Evolutionary conservation across 2,797 vertebrate genomes (phyloP).

Genomic region (Odontamblyopus rebecca): DNA sequence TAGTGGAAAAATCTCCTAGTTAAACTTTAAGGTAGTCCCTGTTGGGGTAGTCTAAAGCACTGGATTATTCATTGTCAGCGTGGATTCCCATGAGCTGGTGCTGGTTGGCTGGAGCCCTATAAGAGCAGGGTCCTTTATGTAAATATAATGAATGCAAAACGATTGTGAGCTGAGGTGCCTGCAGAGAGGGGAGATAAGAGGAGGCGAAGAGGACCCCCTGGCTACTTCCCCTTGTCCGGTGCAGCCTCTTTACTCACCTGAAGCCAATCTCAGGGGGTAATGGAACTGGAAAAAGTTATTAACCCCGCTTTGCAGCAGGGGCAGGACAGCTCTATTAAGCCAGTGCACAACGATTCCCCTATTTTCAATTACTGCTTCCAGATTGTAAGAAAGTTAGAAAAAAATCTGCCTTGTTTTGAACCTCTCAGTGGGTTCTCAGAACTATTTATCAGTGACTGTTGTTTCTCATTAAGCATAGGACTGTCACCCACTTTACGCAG

Average conservation of each 20-base stretch:
- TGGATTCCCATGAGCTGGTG: conserved; percentile 17
- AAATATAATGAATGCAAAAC: conserved; percentile 51
- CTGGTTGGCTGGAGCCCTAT: conserved; percentile 26
- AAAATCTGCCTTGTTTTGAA: conserved; percentile 27
- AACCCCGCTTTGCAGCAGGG: conserved; percentile 66
- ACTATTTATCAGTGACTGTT: conserved; percentile 60
- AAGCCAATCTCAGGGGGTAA: conserved; percentile 78
- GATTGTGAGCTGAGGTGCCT: conserved; percentile 49
- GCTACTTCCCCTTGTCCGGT: conserved; percentile 59
- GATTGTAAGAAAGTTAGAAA: conserved; percentile 20
- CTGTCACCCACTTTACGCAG: conserved; percentile 46
- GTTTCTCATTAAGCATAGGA: conserved; percentile 38
- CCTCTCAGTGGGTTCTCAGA: conserved; percentile 46
- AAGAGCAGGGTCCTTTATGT: conserved; percentile 20
- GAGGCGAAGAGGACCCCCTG: conserved; percentile 37
- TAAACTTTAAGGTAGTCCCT: conserved; percentile 20
- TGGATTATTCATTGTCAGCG: conserved; percentile 42
- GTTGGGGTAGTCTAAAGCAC: conserved; percentile 22
- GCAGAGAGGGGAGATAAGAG: conserved; percentile 60
- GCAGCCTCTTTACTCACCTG: conserved; percentile 73
- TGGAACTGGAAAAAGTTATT: conserved; percentile 81
- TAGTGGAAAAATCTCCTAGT: not conserved
- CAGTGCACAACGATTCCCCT: conserved; percentile 66
- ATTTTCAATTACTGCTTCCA: conserved; percentile 67
- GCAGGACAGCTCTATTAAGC: conserved; percentile 70